A percentile compares a stretch with the other conserved stretches of the same genome.
phyloP scores from a whole-genome alignment of 2,113 vertebrate genomes.

The Campylomormyrus numenius region DNA sequence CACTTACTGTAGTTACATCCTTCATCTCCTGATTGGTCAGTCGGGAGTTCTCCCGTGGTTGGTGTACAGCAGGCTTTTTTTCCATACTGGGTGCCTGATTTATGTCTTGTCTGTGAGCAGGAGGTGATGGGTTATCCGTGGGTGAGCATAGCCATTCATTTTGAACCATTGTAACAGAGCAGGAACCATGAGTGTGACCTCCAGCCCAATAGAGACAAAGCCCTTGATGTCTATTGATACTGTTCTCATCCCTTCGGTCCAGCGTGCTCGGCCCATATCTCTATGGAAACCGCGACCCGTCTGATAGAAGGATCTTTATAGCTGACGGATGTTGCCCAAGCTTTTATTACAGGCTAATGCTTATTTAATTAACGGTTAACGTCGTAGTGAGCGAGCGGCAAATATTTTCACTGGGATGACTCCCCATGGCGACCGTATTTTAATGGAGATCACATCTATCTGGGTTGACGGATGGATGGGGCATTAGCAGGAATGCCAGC shows the following conservation, averaged over 20 bases:
- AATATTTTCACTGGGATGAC: not conserved
- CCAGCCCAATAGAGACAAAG: not conserved
- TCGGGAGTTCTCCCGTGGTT: not conserved
- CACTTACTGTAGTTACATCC: not conserved
- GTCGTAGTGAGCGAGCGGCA: not conserved
- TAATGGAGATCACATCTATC: not conserved
- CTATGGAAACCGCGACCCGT: not conserved
- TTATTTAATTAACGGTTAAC: not conserved
- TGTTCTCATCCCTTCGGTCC: not conserved
- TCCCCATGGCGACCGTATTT: not conserved
- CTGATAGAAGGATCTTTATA: not conserved
- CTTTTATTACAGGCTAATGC: slow-evolving; percentile 1
- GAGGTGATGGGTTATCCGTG: not conserved
- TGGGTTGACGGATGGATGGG: not conserved
- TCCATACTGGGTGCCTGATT: not conserved
- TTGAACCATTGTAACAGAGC: not conserved
- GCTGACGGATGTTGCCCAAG: not conserved
- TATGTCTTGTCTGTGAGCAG: not conserved
- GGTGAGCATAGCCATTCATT: not conserved
- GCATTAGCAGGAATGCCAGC: not conserved
- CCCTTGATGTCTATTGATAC: not conserved
- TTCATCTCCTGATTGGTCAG: not conserved
- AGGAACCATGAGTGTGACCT: not conserved
- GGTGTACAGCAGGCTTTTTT: too few relatives aligned
- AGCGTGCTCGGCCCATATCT: not conserved